Evolutionary conservation across 2,888 invertebrate species (phyloP), one percentile per base, ranked within the genome.

Genomic region (Eristalis pertinax): DNA sequence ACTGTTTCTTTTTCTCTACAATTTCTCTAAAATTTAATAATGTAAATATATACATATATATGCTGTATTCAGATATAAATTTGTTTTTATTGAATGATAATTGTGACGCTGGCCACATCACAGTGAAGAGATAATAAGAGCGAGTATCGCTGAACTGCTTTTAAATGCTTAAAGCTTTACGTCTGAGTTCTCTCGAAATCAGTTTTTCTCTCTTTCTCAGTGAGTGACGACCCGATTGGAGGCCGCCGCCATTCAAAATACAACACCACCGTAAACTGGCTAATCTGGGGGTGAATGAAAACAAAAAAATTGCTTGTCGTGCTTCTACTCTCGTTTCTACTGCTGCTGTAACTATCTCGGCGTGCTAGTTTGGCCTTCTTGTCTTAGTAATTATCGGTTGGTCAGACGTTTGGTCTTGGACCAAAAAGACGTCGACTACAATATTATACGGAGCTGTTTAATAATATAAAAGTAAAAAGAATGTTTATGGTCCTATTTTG

Each of bases 331-430:
- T 41, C 60, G 58, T 35, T 62, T 32, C 74, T 65, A 73, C 41
- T 43, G 72, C 26, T 41, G 72, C 62, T 72, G 38, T 56, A 70
- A 56, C 56, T 70, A 73, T 60, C 50, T 67, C 67, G 41, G 63
- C 68, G 74, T 81, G 29, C 69, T 81, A 64, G 68, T 38, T 41
- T 74, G 73, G 50, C 68, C 76, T 76, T 76, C 76, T 62, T 79
- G 65, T 50, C 64, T 74, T 75, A 81, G 81, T 65, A 81, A 62
- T 68, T 32, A 80, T 76, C 58, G 65, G 65, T 80, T 76, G 75
- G 72, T 72, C 68, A 68, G 76, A 70, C 72, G 75, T 76, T 85
- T 85, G 72, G 80, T 85, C 64, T 76, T 76, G 63, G 72, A 64
- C 76, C 80, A 73, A 76, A 73, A 64, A 64, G 63, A 76, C 72